A percentile compares a stretch with the other conserved stretches of the same genome.
Conservation (phyloP, 2,797 vertebrate species). For the Sebastes nivosus region DNA sequence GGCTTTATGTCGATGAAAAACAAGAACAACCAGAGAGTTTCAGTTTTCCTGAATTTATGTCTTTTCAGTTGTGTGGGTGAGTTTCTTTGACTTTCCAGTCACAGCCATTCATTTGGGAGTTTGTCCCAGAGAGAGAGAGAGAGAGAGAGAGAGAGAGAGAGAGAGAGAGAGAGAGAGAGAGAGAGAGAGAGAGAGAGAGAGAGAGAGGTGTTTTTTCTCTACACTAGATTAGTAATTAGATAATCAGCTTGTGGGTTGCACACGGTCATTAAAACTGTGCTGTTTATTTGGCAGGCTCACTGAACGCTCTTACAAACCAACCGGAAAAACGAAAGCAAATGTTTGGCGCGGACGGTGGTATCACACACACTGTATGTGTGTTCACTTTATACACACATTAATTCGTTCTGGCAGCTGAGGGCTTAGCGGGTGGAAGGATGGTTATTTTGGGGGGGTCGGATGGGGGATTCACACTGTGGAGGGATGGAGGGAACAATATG, state of each 20-base stretch:
- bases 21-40: background rate
- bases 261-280: constrained; percentile 57
- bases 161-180: background rate
- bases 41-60: background rate
- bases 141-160: background rate
- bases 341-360: constrained; percentile 48
- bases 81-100: background rate
- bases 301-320: constrained; percentile 48
- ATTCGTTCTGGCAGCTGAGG: constrained; percentile 48
- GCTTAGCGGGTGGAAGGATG: constrained; percentile 3
- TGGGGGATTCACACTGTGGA: background rate
- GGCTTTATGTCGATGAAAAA: background rate
- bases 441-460: background rate
- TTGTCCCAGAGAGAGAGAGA: background rate
- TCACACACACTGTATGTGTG: constrained; percentile 38
- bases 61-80: background rate
- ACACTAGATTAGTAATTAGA: constrained; percentile 62
- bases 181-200: background rate
- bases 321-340: constrained; percentile 73
- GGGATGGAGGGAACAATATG: background rate
- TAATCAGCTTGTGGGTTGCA: constrained; percentile 63
- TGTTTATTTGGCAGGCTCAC: constrained; percentile 69
- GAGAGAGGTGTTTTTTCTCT: constrained; percentile 1
- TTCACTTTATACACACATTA: constrained; percentile 37
- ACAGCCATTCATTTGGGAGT: background rate